These are phyloP conservation scores for Cotesia vestalis DNA, from an alignment of 1,140 invertebrate genomes.

Conservation along the genomic window DNA sequence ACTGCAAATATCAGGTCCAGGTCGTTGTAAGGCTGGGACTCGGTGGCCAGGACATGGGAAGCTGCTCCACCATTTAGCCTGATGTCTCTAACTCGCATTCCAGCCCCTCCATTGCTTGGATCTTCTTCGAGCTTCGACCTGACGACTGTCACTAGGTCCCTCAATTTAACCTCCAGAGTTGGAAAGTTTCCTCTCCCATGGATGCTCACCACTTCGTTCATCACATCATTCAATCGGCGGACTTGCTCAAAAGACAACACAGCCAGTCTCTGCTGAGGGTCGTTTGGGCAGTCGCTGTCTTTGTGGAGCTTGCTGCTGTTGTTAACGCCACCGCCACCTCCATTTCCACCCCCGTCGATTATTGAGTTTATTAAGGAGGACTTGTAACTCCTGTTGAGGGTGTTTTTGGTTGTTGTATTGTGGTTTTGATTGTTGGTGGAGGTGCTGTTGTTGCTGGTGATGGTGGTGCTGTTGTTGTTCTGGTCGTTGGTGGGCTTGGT, in stretches of 20 bases:
- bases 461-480: slow-evolving; percentile 18
- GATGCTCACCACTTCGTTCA: slow-evolving; percentile 95
- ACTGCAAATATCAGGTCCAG: slow-evolving; percentile 98
- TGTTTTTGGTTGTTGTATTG: slow-evolving; percentile 43
- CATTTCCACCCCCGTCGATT: slow-evolving; percentile 24
- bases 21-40: slow-evolving; percentile 93
- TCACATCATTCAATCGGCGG: slow-evolving; percentile 89
- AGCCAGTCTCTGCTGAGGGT: slow-evolving; percentile 77
- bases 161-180: slow-evolving; percentile 90
- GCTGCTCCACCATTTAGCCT: slow-evolving; percentile 99
- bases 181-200: slow-evolving; percentile 99
- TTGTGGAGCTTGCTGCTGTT: slow-evolving; percentile 40
- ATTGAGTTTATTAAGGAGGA: too few relatives aligned
- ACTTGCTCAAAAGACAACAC: slow-evolving; percentile 96
- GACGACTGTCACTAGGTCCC: slow-evolving; percentile 91
- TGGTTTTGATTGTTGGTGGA: slow-evolving; percentile 22
- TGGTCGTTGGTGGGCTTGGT: slow-evolving; percentile 44
- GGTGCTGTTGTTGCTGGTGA: too few relatives aligned
- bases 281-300: slow-evolving; percentile 46
- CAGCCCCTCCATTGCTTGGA: slow-evolving; percentile 75
- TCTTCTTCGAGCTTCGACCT: slow-evolving; percentile 83
- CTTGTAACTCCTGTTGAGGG: neutral
- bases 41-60: slow-evolving; percentile 89
- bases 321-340: slow-evolving; percentile 37
- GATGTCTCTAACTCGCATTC: slow-evolving; percentile 88